phyloP scores from a whole-genome alignment of 2,113 vertebrate genomes.

The Siniperca chuatsi region DNA sequence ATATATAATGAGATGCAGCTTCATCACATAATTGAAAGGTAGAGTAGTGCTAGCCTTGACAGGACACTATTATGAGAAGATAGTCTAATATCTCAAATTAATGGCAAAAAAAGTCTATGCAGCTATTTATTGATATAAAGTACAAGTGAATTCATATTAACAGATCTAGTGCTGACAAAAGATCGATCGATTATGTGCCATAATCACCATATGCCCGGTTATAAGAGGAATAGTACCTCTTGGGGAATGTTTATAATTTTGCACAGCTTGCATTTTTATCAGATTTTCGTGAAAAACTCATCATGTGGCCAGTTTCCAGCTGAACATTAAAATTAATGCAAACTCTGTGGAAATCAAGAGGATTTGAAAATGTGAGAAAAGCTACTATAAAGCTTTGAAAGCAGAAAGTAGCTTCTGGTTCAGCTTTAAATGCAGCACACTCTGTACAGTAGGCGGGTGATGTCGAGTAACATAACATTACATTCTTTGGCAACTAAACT shows the following conservation, averaged over 20 bases:
- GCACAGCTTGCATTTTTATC: slow-evolving; percentile 26
- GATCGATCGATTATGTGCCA: neutral
- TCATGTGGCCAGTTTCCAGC: slow-evolving; percentile 1
- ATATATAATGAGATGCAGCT: slow-evolving; percentile 65
- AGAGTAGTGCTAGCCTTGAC: neutral
- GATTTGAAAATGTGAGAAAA: slow-evolving; percentile 7
- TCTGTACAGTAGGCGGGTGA: neutral
- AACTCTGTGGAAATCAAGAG: slow-evolving; percentile 25
- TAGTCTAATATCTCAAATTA: neutral
- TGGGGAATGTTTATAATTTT: slow-evolving; percentile 10
- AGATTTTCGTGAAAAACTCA: slow-evolving; percentile 28
- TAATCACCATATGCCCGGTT: neutral
- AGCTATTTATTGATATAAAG: neutral
- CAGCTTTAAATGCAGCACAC: neutral
- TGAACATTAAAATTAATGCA: slow-evolving; percentile 35
- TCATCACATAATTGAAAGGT: slow-evolving; percentile 44
- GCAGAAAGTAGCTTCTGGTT: neutral
- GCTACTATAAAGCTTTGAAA: neutral
- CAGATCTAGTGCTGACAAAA: neutral
- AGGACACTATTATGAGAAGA: neutral
- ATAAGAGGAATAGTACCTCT: neutral
- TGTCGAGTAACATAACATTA: neutral
- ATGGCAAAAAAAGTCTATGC: neutral
- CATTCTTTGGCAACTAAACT: neutral
- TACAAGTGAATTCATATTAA: neutral